Conservation (phyloP, 2,888 invertebrate species). For the Amiota minor region DNA sequence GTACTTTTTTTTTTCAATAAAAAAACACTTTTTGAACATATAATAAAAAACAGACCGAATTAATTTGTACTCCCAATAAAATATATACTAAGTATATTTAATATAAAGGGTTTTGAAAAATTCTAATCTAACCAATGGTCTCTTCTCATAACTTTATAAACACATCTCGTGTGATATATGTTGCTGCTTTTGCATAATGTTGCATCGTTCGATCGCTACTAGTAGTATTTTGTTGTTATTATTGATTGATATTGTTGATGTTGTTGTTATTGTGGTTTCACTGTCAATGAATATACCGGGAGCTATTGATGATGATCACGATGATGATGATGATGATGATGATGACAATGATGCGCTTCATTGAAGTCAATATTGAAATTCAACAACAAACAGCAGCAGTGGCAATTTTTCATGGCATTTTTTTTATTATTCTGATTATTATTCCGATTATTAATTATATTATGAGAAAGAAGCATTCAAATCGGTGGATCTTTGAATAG, state of each 20-base stretch:
- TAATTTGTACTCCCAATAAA: too few relatives aligned
- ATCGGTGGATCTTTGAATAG: slow-evolving; percentile 23
- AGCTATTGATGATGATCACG: background rate
- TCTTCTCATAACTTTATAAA: too few relatives aligned
- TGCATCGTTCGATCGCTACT: too few relatives aligned
- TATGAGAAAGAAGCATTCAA: slow-evolving; percentile 56
- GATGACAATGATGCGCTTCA: background rate
- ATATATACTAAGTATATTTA: too few relatives aligned
- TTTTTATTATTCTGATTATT: slow-evolving; percentile 46
- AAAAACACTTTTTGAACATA: too few relatives aligned
- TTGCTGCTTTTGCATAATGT: too few relatives aligned
- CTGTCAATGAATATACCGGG: background rate
- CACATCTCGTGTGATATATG: too few relatives aligned
- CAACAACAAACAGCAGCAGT: slow-evolving; percentile 19
- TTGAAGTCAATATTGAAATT: background rate
- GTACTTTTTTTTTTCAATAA: too few relatives aligned
- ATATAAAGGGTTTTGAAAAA: too few relatives aligned
- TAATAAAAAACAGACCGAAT: too few relatives aligned
- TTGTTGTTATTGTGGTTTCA: slow-evolving; percentile 29
- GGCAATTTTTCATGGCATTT: slow-evolving; percentile 70
- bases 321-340: background rate
- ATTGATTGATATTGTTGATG: background rate
- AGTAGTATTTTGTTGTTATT: too few relatives aligned
- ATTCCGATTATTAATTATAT: slow-evolving; percentile 65
- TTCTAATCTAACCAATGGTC: too few relatives aligned